Percentiles rank a stretch among this genome's conserved stretches.
These are phyloP conservation scores for Orycteropus afer DNA, from an alignment of 2,113 vertebrate species.

Conservation along the genomic window DNA sequence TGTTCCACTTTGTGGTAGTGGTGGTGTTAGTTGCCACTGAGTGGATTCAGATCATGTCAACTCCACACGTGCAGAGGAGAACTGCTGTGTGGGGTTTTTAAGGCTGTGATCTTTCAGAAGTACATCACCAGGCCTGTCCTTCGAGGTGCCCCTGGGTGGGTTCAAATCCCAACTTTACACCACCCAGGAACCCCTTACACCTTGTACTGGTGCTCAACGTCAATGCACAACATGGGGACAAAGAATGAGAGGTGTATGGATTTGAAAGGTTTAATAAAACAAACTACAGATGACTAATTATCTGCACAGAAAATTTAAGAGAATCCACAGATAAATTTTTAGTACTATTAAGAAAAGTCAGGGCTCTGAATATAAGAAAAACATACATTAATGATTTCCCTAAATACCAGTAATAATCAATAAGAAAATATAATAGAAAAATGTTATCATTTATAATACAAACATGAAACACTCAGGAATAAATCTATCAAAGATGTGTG, in stretches of 20 bases:
- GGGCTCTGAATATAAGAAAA: background rate
- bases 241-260: background rate
- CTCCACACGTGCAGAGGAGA: background rate
- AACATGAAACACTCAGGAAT: background rate
- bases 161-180: background rate
- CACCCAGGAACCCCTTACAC: background rate
- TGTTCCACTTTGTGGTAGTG: background rate
- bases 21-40: background rate
- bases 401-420: background rate
- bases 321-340: background rate
- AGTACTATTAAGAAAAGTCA: background rate
- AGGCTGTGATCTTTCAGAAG: background rate
- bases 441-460: background rate
- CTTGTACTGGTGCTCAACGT: background rate
- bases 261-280: background rate
- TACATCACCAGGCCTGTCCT: background rate
- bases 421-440: background rate
- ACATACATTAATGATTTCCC: background rate
- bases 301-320: background rate
- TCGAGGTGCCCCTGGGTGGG: background rate
- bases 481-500: background rate
- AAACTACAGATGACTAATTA: background rate
- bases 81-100: background rate
- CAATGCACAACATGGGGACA: background rate
- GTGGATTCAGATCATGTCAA: background rate